phyloP scores from a whole-genome alignment of 92 coral and sea anemone species.

The Epizoanthus rinbou region DNA sequence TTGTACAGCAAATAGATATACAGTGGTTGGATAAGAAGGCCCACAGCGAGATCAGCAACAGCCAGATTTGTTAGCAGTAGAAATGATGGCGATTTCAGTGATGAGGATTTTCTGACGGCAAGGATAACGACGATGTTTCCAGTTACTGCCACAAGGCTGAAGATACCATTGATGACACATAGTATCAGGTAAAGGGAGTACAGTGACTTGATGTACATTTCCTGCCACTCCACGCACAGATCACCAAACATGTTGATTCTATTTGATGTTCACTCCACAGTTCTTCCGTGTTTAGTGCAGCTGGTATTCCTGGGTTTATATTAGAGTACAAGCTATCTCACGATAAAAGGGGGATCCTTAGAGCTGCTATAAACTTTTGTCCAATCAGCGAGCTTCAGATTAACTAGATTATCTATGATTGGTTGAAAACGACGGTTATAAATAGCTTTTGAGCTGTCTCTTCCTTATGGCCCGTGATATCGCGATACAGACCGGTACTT shows the following conservation, averaged over 20 bases:
- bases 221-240: slow-evolving; percentile 28
- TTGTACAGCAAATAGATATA: slow-evolving; percentile 28
- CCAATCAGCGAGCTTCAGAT: no score
- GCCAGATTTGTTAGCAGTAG: slow-evolving; percentile 26
- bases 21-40: slow-evolving; percentile 30
- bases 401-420: no score
- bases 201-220: not conserved
- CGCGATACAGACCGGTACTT: no score
- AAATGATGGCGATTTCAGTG: slow-evolving; percentile 29
- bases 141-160: not conserved
- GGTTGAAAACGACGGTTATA: no score
- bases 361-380: no score
- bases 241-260: slow-evolving; percentile 5
- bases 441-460: no score
- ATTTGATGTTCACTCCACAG: not conserved
- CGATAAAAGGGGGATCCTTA: no score
- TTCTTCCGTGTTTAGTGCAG: not conserved
- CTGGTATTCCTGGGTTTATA: no score
- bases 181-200: not conserved
- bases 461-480: no score
- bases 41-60: slow-evolving; percentile 20
- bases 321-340: no score
- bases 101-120: slow-evolving; percentile 23
- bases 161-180: slow-evolving; percentile 16
- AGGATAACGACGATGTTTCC: slow-evolving; percentile 29